Conservation (phyloP, 2,113 vertebrate species). For the Clinocottus analis region DNA sequence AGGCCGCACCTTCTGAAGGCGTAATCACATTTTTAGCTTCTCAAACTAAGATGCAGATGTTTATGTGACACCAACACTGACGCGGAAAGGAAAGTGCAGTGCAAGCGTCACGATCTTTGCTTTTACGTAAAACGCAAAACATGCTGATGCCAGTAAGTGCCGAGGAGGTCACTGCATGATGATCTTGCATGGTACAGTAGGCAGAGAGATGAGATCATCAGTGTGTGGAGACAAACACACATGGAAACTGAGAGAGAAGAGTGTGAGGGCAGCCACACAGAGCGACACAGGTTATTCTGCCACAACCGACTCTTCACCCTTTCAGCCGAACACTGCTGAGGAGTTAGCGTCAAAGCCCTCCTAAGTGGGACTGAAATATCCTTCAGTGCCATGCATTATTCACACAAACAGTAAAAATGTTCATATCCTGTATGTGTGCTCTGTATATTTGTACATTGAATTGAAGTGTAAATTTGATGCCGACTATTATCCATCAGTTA, state of each 20-base stretch:
- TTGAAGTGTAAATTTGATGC: no score
- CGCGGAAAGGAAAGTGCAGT: constrained; percentile 23
- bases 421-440: constrained; percentile 17
- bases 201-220: constrained; percentile 25
- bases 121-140: constrained; percentile 33
- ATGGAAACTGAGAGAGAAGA: constrained; percentile 18
- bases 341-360: constrained; percentile 42
- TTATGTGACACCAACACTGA: constrained; percentile 9
- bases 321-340: constrained; percentile 38
- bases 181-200: constrained; percentile 21
- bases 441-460: constrained; percentile 24
- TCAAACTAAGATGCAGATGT: constrained; percentile 37
- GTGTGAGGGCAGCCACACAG: not conserved
- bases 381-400: constrained; percentile 57
- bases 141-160: constrained; percentile 27
- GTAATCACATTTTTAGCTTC: constrained; percentile 22
- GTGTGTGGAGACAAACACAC: constrained; percentile 4
- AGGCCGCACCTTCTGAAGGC: not conserved
- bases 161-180: constrained; percentile 10
- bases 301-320: constrained; percentile 8
- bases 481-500: not conserved
- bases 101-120: constrained; percentile 5
- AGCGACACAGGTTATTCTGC: not conserved
- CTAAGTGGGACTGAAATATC: constrained; percentile 55
- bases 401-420: constrained; percentile 41